phyloP scores from a whole-genome alignment of 2,797 vertebrate genomes.

The Mus spretus region DNA sequence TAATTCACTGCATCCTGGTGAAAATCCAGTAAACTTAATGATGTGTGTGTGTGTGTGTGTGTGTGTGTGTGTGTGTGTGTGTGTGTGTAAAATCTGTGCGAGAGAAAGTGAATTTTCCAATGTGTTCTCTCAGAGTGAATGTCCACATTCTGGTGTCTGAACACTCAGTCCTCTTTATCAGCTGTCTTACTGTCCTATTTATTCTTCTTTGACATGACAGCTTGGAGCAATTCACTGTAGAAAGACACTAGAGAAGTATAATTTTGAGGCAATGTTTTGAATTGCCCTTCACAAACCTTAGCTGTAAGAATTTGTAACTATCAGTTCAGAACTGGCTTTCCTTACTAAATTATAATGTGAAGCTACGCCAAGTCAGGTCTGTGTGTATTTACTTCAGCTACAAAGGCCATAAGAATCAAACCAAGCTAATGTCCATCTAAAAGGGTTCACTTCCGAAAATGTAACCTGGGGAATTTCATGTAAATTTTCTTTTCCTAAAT shows the following conservation, averaged over 20 bases:
- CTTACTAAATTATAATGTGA: neutral
- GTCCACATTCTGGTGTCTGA: neutral
- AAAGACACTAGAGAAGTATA: neutral
- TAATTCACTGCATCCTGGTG: neutral
- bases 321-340: slow-evolving; percentile 48
- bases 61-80: neutral
- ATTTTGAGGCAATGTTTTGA: neutral
- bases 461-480: neutral
- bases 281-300: neutral
- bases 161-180: neutral
- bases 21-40: neutral
- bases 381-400: neutral
- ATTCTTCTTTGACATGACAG: neutral
- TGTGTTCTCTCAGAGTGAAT: neutral
- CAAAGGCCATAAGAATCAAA: neutral
- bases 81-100: neutral
- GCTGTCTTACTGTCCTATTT: slow-evolving; percentile 8
- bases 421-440: neutral
- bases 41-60: neutral
- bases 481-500: neutral
- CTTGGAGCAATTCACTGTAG: neutral
- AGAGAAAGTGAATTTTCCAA: neutral
- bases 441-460: neutral
- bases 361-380: neutral
- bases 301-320: neutral